phyloP scores from a whole-genome alignment of 2,797 vertebrate species.

The Heteromormyrus szaboi region DNA sequence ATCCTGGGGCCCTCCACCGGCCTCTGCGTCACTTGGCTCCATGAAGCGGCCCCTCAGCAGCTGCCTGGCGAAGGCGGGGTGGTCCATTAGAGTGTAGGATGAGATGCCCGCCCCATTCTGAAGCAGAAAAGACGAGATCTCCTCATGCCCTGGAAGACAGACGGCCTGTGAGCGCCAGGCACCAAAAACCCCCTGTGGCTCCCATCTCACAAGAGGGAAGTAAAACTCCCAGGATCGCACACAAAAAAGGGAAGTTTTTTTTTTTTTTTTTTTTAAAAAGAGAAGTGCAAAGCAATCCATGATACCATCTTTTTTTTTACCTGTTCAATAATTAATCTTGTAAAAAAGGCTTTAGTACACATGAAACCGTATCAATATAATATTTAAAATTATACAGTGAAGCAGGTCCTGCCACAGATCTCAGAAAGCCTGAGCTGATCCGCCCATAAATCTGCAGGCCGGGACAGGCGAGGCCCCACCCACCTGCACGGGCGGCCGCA shows the following conservation, averaged over 20 bases:
- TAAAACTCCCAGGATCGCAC: conserved; percentile 2
- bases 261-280: background rate
- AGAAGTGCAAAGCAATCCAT: background rate
- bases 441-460: background rate
- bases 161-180: background rate
- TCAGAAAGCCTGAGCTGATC: background rate
- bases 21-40: conserved; percentile 40
- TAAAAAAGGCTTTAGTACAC: background rate
- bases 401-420: background rate
- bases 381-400: background rate
- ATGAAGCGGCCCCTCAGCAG: conserved; percentile 74
- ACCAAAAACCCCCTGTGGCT: background rate
- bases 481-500: conserved; percentile 80
- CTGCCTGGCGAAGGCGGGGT: conserved; percentile 70
- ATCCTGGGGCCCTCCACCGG: conserved; percentile 22
- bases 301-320: background rate
- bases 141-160: conserved; percentile 71
- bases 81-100: conserved; percentile 89
- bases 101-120: conserved; percentile 83
- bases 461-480: background rate
- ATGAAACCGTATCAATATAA: background rate
- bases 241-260: background rate
- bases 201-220: conserved; percentile 37
- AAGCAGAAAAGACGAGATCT: conserved; percentile 78
- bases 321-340: background rate